Percentiles rank a stretch among this genome's conserved stretches.
These are phyloP conservation scores for Zaprionus inermis DNA, from an alignment of 1,140 invertebrate species.

Conservation along the genomic window DNA sequence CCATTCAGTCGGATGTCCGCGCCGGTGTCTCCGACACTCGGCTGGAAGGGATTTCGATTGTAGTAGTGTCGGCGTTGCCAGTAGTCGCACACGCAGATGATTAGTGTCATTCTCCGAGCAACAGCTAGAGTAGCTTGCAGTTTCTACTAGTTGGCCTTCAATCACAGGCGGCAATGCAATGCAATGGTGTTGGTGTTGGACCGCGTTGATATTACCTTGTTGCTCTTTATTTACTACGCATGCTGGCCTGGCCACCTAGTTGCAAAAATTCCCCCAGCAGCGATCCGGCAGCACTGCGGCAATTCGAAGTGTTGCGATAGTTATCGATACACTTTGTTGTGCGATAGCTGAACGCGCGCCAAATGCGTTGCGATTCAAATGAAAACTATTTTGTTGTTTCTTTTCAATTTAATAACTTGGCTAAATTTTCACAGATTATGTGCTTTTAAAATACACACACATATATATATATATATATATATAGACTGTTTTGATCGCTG, in stretches of 20 bases:
- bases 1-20: not conserved
- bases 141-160: constrained; percentile 4
- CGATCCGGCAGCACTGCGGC: not conserved
- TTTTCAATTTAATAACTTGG: not conserved
- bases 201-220: not conserved
- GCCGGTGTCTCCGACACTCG: not conserved
- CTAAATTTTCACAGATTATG: not conserved
- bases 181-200: not conserved
- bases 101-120: constrained; percentile 37
- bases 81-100: constrained; percentile 64
- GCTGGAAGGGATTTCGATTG: constrained; percentile 26
- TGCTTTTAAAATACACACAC: not conserved
- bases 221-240: constrained; percentile 4
- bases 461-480: no score
- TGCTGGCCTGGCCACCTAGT: not conserved
- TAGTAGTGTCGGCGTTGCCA: constrained; percentile 58
- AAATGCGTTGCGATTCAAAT: not conserved
- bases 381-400: not conserved
- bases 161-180: not conserved
- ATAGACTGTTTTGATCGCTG: no score
- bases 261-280: not conserved
- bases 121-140: not conserved
- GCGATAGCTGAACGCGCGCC: not conserved
- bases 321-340: not conserved
- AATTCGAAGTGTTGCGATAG: not conserved